phyloP scores from a whole-genome alignment of 2,113 vertebrate genomes.

The Oceanodroma tethys region DNA sequence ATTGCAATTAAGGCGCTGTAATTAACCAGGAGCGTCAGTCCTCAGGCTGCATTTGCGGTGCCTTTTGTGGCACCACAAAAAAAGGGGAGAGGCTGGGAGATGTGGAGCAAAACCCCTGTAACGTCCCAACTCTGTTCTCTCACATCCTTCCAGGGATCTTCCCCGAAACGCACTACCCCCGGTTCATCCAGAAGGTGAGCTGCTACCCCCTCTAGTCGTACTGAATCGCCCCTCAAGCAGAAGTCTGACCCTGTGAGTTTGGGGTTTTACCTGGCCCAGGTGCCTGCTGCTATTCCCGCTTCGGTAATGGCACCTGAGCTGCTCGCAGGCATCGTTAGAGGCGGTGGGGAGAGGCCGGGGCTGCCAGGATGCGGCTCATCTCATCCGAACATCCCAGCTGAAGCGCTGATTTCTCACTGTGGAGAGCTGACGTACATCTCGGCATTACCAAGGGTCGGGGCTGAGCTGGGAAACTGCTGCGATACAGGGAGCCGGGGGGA shows the following conservation, averaged over 20 bases:
- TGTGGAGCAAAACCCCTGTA: too few relatives aligned
- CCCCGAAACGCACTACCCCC: constrained; percentile 86
- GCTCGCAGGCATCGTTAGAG: background rate
- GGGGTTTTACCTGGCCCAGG: background rate
- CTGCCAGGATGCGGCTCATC: fast-evolving
- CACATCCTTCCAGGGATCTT: constrained; percentile 82
- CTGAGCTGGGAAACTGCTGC: background rate
- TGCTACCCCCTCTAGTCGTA: background rate
- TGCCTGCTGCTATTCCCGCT: background rate
- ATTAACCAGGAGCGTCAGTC: background rate
- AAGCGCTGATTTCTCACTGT: fast-evolving
- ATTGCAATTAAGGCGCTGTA: background rate
- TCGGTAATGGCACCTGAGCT: background rate
- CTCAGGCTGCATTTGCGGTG: background rate
- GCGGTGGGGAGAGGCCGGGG: background rate
- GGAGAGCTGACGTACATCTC: fast-evolving
- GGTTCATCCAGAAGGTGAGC: constrained; percentile 87
- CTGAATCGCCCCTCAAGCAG: background rate
- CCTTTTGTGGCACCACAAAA: fast-evolving
- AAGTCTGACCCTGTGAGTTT: background rate
- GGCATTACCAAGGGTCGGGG: fast-evolving
- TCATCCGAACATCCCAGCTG: background rate
- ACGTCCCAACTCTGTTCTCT: background rate
- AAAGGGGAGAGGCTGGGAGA: background rate
- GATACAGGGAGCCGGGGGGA: fast-evolving